A percentile compares a stretch with the other conserved stretches of the same genome.
These are phyloP conservation scores for Brachyhypopomus gauderio DNA, from an alignment of 2,113 vertebrate genomes.

Conservation along the genomic window DNA sequence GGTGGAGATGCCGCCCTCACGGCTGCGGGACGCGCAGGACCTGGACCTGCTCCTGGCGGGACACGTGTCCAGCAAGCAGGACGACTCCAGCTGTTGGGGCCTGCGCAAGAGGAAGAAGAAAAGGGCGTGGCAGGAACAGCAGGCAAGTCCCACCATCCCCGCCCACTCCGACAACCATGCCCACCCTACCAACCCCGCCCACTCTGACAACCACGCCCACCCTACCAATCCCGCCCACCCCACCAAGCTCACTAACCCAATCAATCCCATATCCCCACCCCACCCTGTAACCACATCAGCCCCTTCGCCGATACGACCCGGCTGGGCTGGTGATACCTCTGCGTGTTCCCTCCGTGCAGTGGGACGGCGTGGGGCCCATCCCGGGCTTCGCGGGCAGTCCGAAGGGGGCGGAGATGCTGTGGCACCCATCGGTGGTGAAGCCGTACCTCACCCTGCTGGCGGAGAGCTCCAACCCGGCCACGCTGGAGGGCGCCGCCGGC, in stretches of 20 bases:
- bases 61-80: slow-evolving; percentile 89
- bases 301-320: no score
- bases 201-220: no score
- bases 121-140: slow-evolving; percentile 86
- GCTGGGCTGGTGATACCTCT: no score
- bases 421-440: slow-evolving; percentile 95
- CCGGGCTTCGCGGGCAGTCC: slow-evolving; percentile 89
- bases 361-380: slow-evolving; percentile 90
- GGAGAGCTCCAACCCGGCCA: slow-evolving; percentile 97
- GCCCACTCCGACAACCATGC: no score
- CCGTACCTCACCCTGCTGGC: slow-evolving; percentile 95
- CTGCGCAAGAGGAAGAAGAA: slow-evolving; percentile 94
- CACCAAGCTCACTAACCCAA: no score
- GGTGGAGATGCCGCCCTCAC: slow-evolving; percentile 94
- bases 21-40: slow-evolving; percentile 88
- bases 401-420: slow-evolving; percentile 94
- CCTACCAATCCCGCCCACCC: no score
- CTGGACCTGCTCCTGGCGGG: slow-evolving; percentile 88
- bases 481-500: slow-evolving; percentile 94
- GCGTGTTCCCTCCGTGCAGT: slow-evolving; percentile 72
- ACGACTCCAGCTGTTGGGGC: slow-evolving; percentile 95
- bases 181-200: no score
- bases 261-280: no score
- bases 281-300: no score
- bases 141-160: slow-evolving; percentile 71